Percentiles rank a stretch among this genome's conserved stretches.
phyloP scores from a whole-genome alignment of 2,888 invertebrate species.

The Marronus borbonicus region DNA sequence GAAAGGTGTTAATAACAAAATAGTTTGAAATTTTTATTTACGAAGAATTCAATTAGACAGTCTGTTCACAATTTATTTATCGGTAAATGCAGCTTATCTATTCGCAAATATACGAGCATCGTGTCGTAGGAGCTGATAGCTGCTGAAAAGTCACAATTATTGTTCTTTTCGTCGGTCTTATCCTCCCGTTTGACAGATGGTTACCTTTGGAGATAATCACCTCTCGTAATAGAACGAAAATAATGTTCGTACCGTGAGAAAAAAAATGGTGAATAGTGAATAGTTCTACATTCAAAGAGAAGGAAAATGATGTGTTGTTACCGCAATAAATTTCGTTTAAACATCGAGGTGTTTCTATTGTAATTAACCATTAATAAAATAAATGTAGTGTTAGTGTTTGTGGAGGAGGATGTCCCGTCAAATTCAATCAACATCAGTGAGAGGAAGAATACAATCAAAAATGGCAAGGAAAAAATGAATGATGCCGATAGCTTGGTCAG shows the following conservation, averaged over 20 bases:
- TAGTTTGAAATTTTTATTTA: conserved; percentile 19
- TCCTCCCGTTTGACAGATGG: conserved; percentile 33
- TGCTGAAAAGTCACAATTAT: neutral
- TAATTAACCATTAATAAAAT: neutral
- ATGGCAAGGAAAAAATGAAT: conserved; percentile 82
- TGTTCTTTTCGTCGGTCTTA: neutral
- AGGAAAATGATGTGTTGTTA: conserved; percentile 16
- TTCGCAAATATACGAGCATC: neutral
- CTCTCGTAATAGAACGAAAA: conserved; percentile 9
- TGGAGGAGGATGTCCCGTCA: conserved; percentile 1
- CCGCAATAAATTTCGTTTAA: conserved; percentile 14
- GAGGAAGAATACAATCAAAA: conserved; percentile 64
- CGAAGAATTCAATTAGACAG: neutral
- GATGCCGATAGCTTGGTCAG: conserved; percentile 82
- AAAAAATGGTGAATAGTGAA: neutral
- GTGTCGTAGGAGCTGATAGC: neutral
- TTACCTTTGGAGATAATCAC: conserved; percentile 13
- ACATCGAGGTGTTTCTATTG: neutral
- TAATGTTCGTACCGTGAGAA: conserved; percentile 30
- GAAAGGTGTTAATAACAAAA: conserved; percentile 24
- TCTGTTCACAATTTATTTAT: neutral
- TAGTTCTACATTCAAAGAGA: neutral
- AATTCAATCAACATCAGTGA: conserved; percentile 26
- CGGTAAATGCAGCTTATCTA: neutral
- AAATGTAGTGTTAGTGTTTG: conserved; percentile 21